phyloP scores from a whole-genome alignment of 2,888 invertebrate genomes.

The Heliothis peltigera region DNA sequence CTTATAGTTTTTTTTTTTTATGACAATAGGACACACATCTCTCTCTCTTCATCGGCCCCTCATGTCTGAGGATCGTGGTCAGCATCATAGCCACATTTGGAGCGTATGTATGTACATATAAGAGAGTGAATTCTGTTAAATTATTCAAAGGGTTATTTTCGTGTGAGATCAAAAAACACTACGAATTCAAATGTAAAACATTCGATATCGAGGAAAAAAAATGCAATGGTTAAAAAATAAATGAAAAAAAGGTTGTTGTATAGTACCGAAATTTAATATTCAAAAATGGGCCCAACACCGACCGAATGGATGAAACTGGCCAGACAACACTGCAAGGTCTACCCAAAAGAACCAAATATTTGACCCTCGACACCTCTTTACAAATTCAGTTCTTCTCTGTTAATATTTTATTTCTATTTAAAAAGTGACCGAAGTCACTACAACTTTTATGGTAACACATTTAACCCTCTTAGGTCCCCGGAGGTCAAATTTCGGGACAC shows the following conservation, averaged over 20 bases:
- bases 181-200: not conserved
- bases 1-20: too few species aligned
- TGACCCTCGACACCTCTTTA: conserved; percentile 15
- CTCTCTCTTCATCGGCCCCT: too few species aligned
- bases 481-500: conserved; percentile 34
- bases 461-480: conserved; percentile 39
- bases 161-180: too few species aligned
- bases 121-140: too few species aligned
- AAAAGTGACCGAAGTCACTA: conserved; percentile 28
- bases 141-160: too few species aligned
- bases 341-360: not conserved
- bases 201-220: not conserved
- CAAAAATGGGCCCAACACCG: not conserved
- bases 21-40: too few species aligned
- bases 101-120: too few species aligned
- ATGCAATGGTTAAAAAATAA: not conserved
- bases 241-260: not conserved
- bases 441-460: conserved; percentile 36
- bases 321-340: too few species aligned
- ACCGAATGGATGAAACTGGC: too few species aligned
- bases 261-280: not conserved
- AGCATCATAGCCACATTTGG: too few species aligned
- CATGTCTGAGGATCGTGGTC: too few species aligned
- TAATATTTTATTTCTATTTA: conserved; percentile 43
- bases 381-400: conserved; percentile 37